Evolutionary conservation across 2,888 invertebrate genomes (phyloP), one percentile per base, ranked within the genome.

Genomic region (Drosophila formosana): DNA sequence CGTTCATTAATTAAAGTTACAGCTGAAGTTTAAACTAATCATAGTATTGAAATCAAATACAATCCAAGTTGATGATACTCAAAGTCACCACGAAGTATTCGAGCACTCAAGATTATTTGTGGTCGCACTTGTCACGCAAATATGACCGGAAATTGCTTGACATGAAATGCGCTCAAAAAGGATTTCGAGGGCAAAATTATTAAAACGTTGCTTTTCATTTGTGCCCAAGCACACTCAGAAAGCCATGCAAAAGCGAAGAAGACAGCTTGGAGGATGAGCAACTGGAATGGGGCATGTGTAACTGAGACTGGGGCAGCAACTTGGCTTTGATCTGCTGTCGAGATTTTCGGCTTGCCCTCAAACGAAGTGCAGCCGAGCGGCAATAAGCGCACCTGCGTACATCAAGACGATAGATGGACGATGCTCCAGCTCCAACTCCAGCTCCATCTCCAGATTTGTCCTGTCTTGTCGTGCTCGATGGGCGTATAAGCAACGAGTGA

Each of bases 321-420:
- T 82, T 89, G 82, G 89, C 88, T 84, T 84, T 84, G 89, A 86
- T 89, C 90, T 89, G 80, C 78, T 70, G 79, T 76, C 71, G 72
- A 88, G 90, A 86, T 89, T 86, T 85, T 87, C 79, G 88, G 82
- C 77, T 79, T 66, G 78, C 64, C 75, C 81, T 87, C 90, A 89
- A 84, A 89, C 90, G 69, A 83, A 88, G 76, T 81, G 87, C 90
- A 90, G 60, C 82, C 89, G 80, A 90, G 91, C 90, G 83, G 78
- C 87, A 89, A 87, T 91, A 91, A 91, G 90, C 88, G 87, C 90
- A 90, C 90, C 90, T 90, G 91, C 85, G 91, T 83, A 85, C 88
- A 76, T 66, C 78, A 74, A 88, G 83, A 82, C 74, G 78, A 56
- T 64, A 78, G 74, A 61, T 66, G 82, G 78, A 61, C 76, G 57